Conservation (phyloP, 2,797 vertebrate genomes). For the Xenentodon cancila region DNA sequence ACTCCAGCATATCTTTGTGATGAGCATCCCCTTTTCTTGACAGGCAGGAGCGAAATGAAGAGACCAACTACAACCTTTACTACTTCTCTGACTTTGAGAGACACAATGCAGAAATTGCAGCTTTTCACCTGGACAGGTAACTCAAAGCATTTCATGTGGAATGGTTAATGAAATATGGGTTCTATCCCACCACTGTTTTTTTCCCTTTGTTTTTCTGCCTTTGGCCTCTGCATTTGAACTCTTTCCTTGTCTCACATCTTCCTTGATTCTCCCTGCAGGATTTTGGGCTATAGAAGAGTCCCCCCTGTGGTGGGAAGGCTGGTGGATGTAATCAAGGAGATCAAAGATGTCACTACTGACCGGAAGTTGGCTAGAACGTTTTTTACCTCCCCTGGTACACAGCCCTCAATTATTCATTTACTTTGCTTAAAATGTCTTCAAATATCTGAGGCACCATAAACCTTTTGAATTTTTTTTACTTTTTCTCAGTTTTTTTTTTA, state of each 20-base stretch:
- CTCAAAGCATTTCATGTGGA: neutral
- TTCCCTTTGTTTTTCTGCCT: neutral
- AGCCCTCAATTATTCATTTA: constrained; percentile 21
- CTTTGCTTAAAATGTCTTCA: neutral
- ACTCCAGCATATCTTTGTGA: too few relatives aligned
- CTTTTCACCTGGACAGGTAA: constrained; percentile 89
- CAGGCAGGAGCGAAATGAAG: constrained; percentile 86
- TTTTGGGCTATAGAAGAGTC: constrained; percentile 86
- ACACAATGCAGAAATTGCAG: constrained; percentile 88
- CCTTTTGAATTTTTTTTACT: neutral
- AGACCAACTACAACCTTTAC: constrained; percentile 87
- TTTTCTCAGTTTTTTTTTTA: neutral
- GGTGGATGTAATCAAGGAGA: constrained; percentile 85
- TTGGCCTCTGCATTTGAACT: constrained; percentile 8
- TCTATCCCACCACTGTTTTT: neutral
- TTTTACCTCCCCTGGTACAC: constrained; percentile 86
- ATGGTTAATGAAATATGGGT: neutral
- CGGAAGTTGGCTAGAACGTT: constrained; percentile 86
- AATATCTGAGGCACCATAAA: constrained; percentile 11
- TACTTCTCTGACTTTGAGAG: constrained; percentile 92
- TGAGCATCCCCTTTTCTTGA: neutral
- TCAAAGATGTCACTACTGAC: constrained; percentile 85
- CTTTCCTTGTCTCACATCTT: neutral
- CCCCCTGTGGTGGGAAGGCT: constrained; percentile 85
- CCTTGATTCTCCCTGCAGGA: constrained; percentile 63